phyloP scores from a whole-genome alignment of 2,797 vertebrate species.

The Gallinago nigripennis region DNA sequence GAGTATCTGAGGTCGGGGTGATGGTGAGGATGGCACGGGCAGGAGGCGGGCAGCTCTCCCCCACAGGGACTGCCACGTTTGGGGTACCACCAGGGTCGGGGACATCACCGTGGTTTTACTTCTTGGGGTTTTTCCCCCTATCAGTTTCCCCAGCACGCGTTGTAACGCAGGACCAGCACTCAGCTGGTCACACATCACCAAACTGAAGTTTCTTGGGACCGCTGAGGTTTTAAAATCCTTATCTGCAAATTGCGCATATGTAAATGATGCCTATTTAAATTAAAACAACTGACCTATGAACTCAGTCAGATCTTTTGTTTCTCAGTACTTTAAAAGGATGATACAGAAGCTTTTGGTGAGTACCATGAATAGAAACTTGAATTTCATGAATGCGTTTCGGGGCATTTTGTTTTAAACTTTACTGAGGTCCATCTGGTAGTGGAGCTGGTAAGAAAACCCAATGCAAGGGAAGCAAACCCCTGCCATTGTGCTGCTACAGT shows the following conservation, averaged over 20 bases:
- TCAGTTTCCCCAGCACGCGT: neutral
- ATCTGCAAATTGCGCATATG: neutral
- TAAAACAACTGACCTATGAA: neutral
- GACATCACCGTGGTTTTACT: fast-evolving
- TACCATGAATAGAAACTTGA: neutral
- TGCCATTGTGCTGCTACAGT: neutral
- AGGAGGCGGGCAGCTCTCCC: neutral
- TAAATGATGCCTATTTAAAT: neutral
- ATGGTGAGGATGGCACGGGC: fast-evolving
- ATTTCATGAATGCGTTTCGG: neutral
- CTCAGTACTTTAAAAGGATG: neutral
- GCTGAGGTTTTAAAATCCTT: neutral
- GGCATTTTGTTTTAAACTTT: neutral
- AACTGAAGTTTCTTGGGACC: neutral
- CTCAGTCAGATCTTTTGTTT: neutral
- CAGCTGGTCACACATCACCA: neutral
- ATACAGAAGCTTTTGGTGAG: neutral
- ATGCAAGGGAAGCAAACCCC: neutral
- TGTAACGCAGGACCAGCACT: neutral
- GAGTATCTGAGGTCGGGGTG: fast-evolving
- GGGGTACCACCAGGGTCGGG: fast-evolving
- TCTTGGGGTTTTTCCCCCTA: neutral
- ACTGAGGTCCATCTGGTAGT: neutral
- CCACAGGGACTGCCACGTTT: neutral
- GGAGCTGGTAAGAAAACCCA: neutral